Conservation (phyloP, 2,797 vertebrate genomes). For the Rhinogobio ventralis region DNA sequence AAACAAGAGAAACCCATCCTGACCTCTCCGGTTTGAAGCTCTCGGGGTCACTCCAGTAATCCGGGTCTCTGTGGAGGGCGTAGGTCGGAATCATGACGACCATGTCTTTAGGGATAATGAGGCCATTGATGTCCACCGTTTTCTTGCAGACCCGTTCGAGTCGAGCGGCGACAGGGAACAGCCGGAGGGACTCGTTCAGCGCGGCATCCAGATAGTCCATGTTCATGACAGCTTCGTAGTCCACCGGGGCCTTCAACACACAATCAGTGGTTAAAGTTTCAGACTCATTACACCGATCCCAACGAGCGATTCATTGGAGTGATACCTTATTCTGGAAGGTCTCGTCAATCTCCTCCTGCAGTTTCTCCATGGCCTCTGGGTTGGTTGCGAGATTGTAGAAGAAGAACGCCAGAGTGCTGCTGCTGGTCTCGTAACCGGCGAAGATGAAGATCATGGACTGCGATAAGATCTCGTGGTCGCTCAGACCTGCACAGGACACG, state of each 20-base stretch:
- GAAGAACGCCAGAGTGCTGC: conserved; percentile 72
- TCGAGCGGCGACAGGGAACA: conserved; percentile 68
- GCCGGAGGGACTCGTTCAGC: conserved; percentile 74
- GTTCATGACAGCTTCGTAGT: conserved; percentile 72
- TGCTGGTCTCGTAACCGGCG: conserved; percentile 81
- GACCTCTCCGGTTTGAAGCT: conserved; percentile 83
- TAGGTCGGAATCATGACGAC: conserved; percentile 72
- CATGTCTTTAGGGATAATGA: conserved; percentile 75
- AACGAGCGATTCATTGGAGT: not conserved
- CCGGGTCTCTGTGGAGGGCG: conserved; percentile 70
- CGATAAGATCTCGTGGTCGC: conserved; percentile 79
- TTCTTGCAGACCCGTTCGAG: conserved; percentile 80
- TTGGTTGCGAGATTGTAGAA: conserved; percentile 75
- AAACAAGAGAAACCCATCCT: not conserved
- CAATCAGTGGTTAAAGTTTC: not conserved
- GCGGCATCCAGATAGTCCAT: conserved; percentile 82
- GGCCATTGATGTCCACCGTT: conserved; percentile 72
- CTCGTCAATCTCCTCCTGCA: conserved; percentile 79
- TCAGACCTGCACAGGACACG: conserved; percentile 73
- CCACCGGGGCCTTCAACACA: conserved; percentile 68
- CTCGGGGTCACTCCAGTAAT: conserved; percentile 76
- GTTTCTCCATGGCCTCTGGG: conserved; percentile 75
- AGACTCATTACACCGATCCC: not conserved
- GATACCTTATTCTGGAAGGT: conserved; percentile 79
- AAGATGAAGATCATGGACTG: conserved; percentile 81